Conservation (phyloP, 2,113 vertebrate species). For the Chaetops frenatus region DNA sequence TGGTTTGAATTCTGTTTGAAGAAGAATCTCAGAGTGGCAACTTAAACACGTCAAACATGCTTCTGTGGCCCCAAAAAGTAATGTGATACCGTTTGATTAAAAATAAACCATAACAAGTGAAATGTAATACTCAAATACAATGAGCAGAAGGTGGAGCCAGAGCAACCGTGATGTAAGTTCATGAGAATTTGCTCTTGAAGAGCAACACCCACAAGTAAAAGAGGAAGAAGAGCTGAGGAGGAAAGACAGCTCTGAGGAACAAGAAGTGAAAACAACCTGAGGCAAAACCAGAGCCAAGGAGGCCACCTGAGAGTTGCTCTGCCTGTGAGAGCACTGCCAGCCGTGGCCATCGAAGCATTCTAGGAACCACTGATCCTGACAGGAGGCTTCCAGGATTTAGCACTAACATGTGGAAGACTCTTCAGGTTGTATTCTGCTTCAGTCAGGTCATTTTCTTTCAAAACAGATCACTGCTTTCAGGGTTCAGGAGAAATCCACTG, state of each 20-base stretch:
- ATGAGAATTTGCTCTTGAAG: not conserved
- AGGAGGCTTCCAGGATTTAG: not conserved
- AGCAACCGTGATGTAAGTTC: not conserved
- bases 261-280: not conserved
- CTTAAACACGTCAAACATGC: not conserved
- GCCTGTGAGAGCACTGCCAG: not conserved
- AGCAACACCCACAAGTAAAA: not conserved
- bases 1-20: slow-evolving; percentile 24
- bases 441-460: not conserved
- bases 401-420: not conserved
- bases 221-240: not conserved
- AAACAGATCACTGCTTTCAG: not conserved
- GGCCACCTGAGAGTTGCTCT: not conserved
- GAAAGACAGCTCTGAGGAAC: not conserved
- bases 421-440: not conserved
- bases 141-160: not conserved
- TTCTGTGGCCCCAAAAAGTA: not conserved
- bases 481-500: not conserved
- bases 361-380: not conserved
- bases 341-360: not conserved
- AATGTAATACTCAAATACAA: not conserved
- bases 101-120: not conserved
- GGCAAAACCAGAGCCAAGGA: not conserved
- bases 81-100: not conserved
- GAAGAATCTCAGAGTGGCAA: not conserved